phyloP scores from a whole-genome alignment of 2,797 vertebrate genomes.

The Acanthurus leucopareius region DNA sequence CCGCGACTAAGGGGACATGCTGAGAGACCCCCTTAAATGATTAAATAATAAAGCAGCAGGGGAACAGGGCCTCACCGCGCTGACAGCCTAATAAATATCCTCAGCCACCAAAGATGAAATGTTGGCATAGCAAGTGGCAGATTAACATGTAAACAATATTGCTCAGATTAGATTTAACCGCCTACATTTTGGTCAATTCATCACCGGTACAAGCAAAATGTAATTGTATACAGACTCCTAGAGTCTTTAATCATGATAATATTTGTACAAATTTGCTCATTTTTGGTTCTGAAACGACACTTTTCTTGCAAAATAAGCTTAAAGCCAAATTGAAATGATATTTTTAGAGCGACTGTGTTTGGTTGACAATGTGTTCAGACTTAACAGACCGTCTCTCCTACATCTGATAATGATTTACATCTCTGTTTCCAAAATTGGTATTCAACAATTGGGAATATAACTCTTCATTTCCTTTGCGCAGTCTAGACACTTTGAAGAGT shows the following conservation, averaged over 20 bases:
- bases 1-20: slow-evolving; percentile 62
- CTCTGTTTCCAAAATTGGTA: slow-evolving; percentile 31
- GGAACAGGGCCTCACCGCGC: slow-evolving; percentile 24
- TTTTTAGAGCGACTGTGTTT: neutral
- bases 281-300: neutral
- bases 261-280: neutral
- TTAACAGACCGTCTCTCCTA: slow-evolving; percentile 22
- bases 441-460: slow-evolving; percentile 40
- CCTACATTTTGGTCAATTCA: slow-evolving; percentile 30
- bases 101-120: slow-evolving; percentile 58
- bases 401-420: slow-evolving; percentile 68
- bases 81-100: slow-evolving; percentile 74
- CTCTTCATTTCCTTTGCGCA: slow-evolving; percentile 32
- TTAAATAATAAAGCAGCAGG: slow-evolving; percentile 46
- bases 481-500: slow-evolving; percentile 51
- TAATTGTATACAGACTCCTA: neutral
- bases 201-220: neutral
- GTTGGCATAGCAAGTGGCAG: slow-evolving; percentile 50
- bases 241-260: neutral
- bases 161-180: slow-evolving; percentile 46
- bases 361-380: slow-evolving; percentile 36
- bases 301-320: neutral
- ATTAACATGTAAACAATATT: slow-evolving; percentile 53
- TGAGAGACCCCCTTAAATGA: slow-evolving; percentile 29
- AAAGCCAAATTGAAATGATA: neutral